A percentile compares a stretch with the other conserved stretches of the same genome.
Conservation (phyloP, 2,113 vertebrate species). For the Mungos mungo region DNA sequence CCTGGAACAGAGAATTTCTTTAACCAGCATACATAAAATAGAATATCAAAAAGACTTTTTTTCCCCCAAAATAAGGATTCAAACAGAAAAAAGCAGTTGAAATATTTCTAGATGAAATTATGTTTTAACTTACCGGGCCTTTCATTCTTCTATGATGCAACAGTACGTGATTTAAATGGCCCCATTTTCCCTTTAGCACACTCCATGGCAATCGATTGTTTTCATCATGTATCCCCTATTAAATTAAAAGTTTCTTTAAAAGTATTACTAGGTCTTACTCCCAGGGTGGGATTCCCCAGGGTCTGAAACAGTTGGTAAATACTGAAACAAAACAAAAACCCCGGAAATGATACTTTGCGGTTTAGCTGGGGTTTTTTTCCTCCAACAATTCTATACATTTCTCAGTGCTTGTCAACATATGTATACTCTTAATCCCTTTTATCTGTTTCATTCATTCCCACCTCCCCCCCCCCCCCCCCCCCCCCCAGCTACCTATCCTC, state of each 20-base stretch:
- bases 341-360: neutral
- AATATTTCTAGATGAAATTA: neutral
- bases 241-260: neutral
- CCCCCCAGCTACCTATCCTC: neutral
- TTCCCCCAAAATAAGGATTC: neutral
- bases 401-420: neutral
- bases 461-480: rapidly evolving
- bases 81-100: neutral
- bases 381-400: neutral
- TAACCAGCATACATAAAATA: neutral
- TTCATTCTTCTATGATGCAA: neutral
- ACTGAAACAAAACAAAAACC: neutral
- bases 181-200: neutral
- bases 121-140: neutral
- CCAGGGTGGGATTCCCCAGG: neutral
- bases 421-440: neutral
- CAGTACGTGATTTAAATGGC: neutral
- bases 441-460: neutral
- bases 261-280: neutral
- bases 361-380: neutral
- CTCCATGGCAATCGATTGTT: neutral
- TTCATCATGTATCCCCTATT: neutral
- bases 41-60: neutral
- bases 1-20: neutral
- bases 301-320: neutral